These are phyloP conservation scores for Nudaria mundana DNA, from an alignment of 2,888 invertebrate species.

Conservation along the genomic window DNA sequence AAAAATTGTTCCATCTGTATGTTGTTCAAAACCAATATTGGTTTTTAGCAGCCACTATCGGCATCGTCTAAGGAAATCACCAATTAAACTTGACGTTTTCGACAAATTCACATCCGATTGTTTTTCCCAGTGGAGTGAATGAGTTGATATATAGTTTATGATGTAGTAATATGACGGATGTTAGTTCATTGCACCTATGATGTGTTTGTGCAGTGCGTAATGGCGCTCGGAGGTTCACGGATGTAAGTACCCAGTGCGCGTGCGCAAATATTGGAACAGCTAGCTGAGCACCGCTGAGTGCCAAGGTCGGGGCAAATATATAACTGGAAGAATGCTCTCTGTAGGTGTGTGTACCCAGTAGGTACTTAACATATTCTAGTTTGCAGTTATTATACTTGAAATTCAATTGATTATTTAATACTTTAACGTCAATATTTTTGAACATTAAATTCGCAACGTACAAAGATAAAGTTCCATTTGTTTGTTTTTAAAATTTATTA, in stretches of 20 bases:
- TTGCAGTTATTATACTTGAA: constrained; percentile 33
- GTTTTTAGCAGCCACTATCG: not conserved
- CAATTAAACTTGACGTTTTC: constrained; percentile 6
- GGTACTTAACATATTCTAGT: constrained; percentile 33
- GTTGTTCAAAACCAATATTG: constrained; percentile 3
- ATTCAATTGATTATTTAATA: constrained; percentile 24
- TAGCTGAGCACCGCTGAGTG: constrained; percentile 27
- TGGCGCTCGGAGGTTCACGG: constrained; percentile 42
- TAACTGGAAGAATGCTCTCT: constrained; percentile 30
- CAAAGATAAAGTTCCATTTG: no score
- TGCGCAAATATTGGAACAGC: constrained; percentile 59
- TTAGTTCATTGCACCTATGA: constrained; percentile 46
- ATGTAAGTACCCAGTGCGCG: constrained; percentile 56
- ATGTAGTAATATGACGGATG: constrained; percentile 30
- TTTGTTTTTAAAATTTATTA: no score
- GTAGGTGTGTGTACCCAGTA: constrained; percentile 16
- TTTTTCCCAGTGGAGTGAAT: constrained; percentile 5
- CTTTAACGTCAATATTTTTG: no score
- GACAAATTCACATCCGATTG: constrained; percentile 5
- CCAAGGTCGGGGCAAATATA: constrained; percentile 53
- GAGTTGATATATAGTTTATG: constrained; percentile 17
- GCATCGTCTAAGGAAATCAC: constrained; percentile 7
- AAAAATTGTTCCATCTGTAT: no score
- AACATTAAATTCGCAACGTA: no score
- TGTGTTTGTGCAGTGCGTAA: constrained; percentile 40